phyloP scores from a whole-genome alignment of 2,113 vertebrate species.

The Scartelaos histophorus region DNA sequence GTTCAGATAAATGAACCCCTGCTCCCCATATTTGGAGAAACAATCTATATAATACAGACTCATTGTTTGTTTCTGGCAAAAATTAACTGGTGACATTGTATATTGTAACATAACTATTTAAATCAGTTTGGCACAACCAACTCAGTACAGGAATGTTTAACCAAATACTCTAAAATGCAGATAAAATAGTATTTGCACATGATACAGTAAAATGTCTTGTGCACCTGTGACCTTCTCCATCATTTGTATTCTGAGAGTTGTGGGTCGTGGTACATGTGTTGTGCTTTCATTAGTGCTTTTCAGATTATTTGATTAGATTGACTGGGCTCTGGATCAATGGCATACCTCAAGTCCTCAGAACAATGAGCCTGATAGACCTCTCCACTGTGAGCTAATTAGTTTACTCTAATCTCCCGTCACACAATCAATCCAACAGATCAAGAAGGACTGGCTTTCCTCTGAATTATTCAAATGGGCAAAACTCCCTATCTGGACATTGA shows the following conservation, averaged over 20 bases:
- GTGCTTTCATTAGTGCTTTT: constrained; percentile 22
- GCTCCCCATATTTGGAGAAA: no score
- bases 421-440: background rate
- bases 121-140: no score
- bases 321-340: constrained; percentile 46
- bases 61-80: no score
- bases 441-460: background rate
- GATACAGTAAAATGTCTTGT: no score
- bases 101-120: no score
- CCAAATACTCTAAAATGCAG: no score
- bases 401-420: constrained; percentile 37
- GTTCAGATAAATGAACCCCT: no score
- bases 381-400: constrained; percentile 43
- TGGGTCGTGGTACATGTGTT: constrained; percentile 7
- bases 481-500: background rate
- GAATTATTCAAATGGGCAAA: background rate
- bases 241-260: background rate
- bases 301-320: constrained; percentile 50
- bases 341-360: constrained; percentile 16
- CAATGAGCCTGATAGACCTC: constrained; percentile 31
- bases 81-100: no score
- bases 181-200: no score
- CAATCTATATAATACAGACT: no score
- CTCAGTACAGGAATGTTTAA: no score
- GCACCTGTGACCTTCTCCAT: no score